Percentiles rank a stretch among this genome's conserved stretches.
These are phyloP conservation scores for Denticeps clupeoides DNA, from an alignment of 2,797 vertebrate genomes.

Conservation along the genomic window DNA sequence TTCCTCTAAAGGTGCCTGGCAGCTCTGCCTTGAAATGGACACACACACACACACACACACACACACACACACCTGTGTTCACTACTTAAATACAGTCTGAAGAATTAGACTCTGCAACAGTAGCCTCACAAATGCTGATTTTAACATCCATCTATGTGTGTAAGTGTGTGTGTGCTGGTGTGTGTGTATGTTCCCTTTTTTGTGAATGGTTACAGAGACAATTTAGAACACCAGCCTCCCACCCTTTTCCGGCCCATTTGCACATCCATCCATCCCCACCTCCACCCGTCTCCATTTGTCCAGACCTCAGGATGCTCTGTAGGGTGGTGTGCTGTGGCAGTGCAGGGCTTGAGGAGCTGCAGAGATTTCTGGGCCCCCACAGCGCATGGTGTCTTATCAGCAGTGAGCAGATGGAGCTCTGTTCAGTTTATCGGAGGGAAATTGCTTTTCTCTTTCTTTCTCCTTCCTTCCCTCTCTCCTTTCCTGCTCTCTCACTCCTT, in stretches of 20 bases:
- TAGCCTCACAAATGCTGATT: too few relatives aligned
- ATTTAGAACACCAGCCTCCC: too few relatives aligned
- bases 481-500: neutral
- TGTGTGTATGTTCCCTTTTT: neutral
- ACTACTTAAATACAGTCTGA: neutral
- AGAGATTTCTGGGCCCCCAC: too few relatives aligned
- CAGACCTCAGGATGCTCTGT: too few relatives aligned
- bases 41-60: constrained; percentile 1
- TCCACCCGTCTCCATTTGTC: too few relatives aligned
- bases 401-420: constrained; percentile 16
- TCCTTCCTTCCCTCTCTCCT: neutral
- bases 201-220: too few relatives aligned
- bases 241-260: neutral
- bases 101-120: too few relatives aligned
- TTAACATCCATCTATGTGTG: too few relatives aligned
- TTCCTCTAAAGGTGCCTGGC: too few relatives aligned
- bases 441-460: constrained; percentile 16
- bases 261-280: neutral
- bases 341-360: too few relatives aligned
- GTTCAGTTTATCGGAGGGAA: constrained; percentile 12
- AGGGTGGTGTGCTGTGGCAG: constrained; percentile 16
- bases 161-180: neutral
- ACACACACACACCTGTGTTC: neutral
- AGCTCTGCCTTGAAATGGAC: neutral
- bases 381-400: constrained; percentile 21